Evolutionary conservation across 1,140 invertebrate genomes (phyloP).

Genomic region (Temnothorax curvispinosus): DNA sequence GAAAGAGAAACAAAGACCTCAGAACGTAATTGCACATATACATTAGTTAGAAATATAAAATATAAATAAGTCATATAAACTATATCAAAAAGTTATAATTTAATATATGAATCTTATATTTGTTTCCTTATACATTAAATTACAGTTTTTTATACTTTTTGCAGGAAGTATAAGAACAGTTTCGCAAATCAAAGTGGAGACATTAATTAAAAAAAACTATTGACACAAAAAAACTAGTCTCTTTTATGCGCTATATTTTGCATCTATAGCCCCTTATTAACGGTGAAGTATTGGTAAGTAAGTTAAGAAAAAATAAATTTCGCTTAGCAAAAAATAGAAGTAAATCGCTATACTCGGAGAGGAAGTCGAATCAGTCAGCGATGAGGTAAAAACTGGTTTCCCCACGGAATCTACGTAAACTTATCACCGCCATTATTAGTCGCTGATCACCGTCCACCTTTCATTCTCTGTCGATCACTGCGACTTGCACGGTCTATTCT

Average conservation of each 20-base stretch:
- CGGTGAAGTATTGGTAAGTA: not conserved
- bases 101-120: not conserved
- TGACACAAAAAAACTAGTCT: not conserved
- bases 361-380: not conserved
- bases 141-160: not conserved
- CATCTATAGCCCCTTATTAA: not conserved
- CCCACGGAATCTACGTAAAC: not conserved
- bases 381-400: slow-evolving; percentile 59
- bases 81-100: not conserved
- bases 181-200: not conserved
- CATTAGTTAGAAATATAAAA: not conserved
- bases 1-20: not conserved
- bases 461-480: slow-evolving; percentile 18
- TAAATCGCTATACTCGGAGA: not conserved
- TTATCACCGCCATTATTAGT: slow-evolving; percentile 16
- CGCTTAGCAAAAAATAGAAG: not conserved
- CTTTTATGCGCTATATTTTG: not conserved
- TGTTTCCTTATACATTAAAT: not conserved
- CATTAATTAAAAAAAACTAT: not conserved
- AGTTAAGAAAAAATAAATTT: not conserved
- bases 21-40: not conserved
- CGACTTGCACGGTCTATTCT: not conserved
- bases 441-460: not conserved
- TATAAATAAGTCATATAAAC: not conserved
- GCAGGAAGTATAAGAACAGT: not conserved